phyloP scores from a whole-genome alignment of 2,797 vertebrate species.

The Smutsia gigantea region DNA sequence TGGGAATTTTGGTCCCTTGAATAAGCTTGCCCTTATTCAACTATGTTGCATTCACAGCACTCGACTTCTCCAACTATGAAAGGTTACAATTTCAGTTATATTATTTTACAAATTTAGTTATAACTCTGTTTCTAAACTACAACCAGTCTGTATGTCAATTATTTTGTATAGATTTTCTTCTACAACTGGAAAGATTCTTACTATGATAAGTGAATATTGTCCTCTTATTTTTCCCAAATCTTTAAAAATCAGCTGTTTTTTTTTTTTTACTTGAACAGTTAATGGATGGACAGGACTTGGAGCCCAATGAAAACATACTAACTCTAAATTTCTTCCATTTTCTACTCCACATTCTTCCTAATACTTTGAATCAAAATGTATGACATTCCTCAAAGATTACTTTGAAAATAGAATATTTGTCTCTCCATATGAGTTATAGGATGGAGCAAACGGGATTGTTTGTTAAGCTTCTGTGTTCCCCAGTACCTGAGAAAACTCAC shows the following conservation, averaged over 20 bases:
- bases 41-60: neutral
- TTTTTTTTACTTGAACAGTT: neutral
- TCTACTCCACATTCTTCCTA: neutral
- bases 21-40: neutral
- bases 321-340: neutral
- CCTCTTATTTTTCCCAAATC: neutral
- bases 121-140: conserved; percentile 35
- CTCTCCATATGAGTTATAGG: neutral
- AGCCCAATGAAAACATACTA: neutral
- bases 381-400: neutral
- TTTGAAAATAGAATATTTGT: neutral
- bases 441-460: neutral
- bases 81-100: conserved; percentile 1
- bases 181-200: conserved; percentile 5
- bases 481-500: neutral
- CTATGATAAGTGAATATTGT: neutral
- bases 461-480: neutral
- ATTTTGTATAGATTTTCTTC: neutral
- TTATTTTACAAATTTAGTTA: neutral
- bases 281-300: neutral
- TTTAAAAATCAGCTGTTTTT: neutral
- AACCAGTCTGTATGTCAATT: neutral
- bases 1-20: neutral
- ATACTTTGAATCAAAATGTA: neutral
- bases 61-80: neutral